Evolutionary conservation across 1,140 invertebrate species (phyloP), one percentile per base, ranked within the genome.

Genomic region (Metaphire vulgaris): DNA sequence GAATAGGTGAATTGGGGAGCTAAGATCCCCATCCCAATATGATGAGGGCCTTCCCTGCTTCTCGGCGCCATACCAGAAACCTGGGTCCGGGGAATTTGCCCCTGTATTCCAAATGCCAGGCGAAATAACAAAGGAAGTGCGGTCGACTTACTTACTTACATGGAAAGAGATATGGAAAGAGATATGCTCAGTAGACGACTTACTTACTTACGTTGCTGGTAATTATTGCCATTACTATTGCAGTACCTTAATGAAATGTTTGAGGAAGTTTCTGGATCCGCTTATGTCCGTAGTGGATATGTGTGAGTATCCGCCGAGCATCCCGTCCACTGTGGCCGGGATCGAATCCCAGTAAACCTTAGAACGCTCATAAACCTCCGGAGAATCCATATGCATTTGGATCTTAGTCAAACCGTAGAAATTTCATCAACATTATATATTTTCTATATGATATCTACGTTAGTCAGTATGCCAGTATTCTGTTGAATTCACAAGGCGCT

Each of bases 251-350:
- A 86, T 68, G 69, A 84, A 85, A 28, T 80, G 82, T 32, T 79
- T 90, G 26, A 98, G 85, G 87, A 98, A 96, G 65, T 86, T 82
- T 81, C 89, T 90, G 0, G 96, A 99, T 26, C 91, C 92, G 79
- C 91, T 89, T 72, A 98, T 92, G 85, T 99, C 96, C 68, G 90
- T 90, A 28, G 89, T 85, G 21, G 94, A 95, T 74, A 98, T 92
- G 79, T 91, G 89, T 0, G 92, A 92, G 85, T 94, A 95, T 1
- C 96, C 96, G 15, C 96, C 96, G 0, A 98, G 88, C 91, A 98
- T 97, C n/a, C 96, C 96, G 88, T 98, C 91, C 12, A 97, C 87
- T 15, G 94, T 97, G 0, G 95, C 88, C 1, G 92, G 91, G 72
- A 96, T 89, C 80, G 90, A 88, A 2, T 92, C 79, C 88, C 87